Conservation (phyloP, 2,888 invertebrate species). For the Napeogenes inachia region DNA sequence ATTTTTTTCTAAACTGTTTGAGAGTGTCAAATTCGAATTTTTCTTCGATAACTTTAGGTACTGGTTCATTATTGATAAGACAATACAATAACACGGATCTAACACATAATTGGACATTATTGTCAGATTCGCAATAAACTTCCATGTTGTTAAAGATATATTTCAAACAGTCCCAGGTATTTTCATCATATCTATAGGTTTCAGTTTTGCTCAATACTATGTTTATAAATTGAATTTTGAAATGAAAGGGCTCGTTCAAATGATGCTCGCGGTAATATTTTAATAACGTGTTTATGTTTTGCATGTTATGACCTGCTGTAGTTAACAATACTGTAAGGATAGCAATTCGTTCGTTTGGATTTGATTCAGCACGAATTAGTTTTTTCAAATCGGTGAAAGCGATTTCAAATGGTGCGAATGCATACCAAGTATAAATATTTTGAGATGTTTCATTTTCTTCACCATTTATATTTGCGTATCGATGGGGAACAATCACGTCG, state of each 20-base stretch:
- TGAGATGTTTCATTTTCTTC: conserved; percentile 1
- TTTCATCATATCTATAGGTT: conserved; percentile 41
- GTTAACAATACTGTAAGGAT: conserved; percentile 46
- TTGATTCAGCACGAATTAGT: conserved; percentile 46
- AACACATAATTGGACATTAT: conserved; percentile 46
- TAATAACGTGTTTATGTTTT: conserved; percentile 42
- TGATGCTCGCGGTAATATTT: conserved; percentile 47
- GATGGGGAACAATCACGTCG: conserved; percentile 2
- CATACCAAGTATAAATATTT: conserved; percentile 47
- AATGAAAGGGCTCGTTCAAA: conserved; percentile 40
- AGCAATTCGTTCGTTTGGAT: conserved; percentile 41
- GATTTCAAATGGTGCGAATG: conserved; percentile 47
- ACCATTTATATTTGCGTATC: not conserved
- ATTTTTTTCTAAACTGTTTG: conserved; percentile 35
- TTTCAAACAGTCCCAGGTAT: conserved; percentile 50
- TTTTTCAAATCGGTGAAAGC: conserved; percentile 53
- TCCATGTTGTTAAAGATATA: conserved; percentile 47
- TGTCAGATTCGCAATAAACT: conserved; percentile 42
- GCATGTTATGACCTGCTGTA: conserved; percentile 39
- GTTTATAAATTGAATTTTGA: conserved; percentile 42
- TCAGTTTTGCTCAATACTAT: conserved; percentile 38
- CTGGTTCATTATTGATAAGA: conserved; percentile 37
- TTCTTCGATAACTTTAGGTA: conserved; percentile 47
- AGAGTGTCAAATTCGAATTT: conserved; percentile 43
- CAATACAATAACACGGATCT: conserved; percentile 45